A percentile compares a stretch with the other conserved stretches of the same genome.
Evolutionary conservation across 2,797 vertebrate genomes (phyloP).

Genomic region (Menidia menidia): DNA sequence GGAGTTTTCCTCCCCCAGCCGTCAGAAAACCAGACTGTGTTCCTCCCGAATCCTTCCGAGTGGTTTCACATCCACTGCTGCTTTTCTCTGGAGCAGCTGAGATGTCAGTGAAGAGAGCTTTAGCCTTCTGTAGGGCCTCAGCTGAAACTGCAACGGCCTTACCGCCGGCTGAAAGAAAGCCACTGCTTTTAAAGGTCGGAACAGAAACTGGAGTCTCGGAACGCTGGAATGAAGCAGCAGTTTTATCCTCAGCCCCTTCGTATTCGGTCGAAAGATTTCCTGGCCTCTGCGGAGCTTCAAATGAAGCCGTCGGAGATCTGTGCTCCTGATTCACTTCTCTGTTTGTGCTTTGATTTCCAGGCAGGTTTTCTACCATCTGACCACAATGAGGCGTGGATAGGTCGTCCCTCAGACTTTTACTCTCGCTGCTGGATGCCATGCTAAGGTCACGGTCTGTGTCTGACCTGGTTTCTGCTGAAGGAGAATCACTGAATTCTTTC

Average conservation of each 20-base stretch:
- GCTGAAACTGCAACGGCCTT: constrained; percentile 82
- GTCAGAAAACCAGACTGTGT: constrained; percentile 42
- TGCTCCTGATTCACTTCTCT: not conserved
- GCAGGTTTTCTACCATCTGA: constrained; percentile 69
- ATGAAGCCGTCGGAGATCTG: constrained; percentile 81
- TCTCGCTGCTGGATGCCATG: not conserved
- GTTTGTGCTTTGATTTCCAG: not conserved
- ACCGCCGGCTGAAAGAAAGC: constrained; percentile 81
- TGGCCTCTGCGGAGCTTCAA: constrained; percentile 82
- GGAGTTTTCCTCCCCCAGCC: constrained; percentile 51
- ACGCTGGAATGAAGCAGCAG: not conserved
- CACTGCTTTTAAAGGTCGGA: constrained; percentile 44
- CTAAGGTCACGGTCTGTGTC: constrained; percentile 19
- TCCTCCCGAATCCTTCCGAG: constrained; percentile 1
- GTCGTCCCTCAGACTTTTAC: not conserved
- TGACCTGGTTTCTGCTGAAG: constrained; percentile 26
- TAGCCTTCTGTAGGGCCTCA: constrained; percentile 82
- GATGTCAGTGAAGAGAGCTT: constrained; percentile 77
- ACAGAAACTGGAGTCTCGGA: not conserved
- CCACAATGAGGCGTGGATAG: constrained; percentile 43
- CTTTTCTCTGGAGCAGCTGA: constrained; percentile 4
- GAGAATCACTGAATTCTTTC: constrained; percentile 33
- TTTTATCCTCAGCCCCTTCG: constrained; percentile 25
- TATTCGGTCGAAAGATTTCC: constrained; percentile 68
- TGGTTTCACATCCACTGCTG: constrained; percentile 9